These are phyloP conservation scores for Motacilla tschutschensis DNA, from an alignment of 2,113 vertebrate species.

Conservation along the genomic window DNA sequence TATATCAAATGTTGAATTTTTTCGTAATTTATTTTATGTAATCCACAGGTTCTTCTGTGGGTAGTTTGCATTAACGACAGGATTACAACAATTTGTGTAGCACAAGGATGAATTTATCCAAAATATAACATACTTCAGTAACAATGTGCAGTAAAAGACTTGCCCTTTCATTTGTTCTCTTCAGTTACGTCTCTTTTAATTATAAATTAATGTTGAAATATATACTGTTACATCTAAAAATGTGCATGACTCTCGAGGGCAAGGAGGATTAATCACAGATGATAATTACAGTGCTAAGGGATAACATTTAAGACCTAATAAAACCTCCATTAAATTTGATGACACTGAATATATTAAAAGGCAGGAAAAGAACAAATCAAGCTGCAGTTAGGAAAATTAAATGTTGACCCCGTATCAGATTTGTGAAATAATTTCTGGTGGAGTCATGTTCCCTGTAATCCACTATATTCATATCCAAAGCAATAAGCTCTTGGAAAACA, in stretches of 20 bases:
- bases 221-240: conserved; percentile 8
- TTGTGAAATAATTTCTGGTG: conserved; percentile 21
- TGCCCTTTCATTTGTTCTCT: conserved; percentile 10
- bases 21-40: neutral
- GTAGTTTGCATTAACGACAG: neutral
- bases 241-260: conserved; percentile 18
- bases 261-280: conserved; percentile 50
- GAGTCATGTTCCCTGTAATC: neutral
- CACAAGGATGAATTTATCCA: neutral
- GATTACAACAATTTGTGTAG: neutral
- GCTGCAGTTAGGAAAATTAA: conserved; percentile 30
- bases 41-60: neutral
- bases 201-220: neutral
- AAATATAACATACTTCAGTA: neutral
- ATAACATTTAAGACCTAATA: conserved; percentile 51
- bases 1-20: neutral
- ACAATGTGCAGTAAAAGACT: neutral
- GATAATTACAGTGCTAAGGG: conserved; percentile 50
- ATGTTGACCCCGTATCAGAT: conserved; percentile 2
- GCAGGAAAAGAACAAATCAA: conserved; percentile 25
- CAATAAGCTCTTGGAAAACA: neutral
- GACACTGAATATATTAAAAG: conserved; percentile 26
- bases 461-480: neutral
- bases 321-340: conserved; percentile 38
- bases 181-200: conserved; percentile 10